Evolutionary conservation across 2,888 invertebrate species (phyloP).

Genomic region (Oasisia sp.): DNA sequence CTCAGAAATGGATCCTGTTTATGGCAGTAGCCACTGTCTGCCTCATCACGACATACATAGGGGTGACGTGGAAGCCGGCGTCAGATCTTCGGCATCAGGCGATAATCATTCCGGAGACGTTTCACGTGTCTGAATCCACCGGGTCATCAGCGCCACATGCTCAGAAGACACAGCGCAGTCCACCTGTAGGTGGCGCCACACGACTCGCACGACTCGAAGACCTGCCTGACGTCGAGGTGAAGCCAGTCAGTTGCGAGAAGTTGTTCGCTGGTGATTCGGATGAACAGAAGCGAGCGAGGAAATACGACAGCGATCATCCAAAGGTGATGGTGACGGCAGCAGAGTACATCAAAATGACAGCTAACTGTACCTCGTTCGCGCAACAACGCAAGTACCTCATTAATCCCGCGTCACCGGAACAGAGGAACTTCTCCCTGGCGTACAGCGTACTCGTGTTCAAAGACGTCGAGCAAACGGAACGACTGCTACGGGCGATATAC

Average conservation of each 20-base stretch:
- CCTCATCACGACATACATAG: neutral
- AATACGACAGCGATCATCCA: neutral
- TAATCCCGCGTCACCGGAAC: neutral
- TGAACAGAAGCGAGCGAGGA: conserved; percentile 13
- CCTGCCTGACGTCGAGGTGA: conserved; percentile 21
- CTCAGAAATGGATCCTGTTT: neutral
- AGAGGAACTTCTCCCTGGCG: neutral
- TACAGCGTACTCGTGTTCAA: conserved; percentile 24
- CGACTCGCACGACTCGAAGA: neutral
- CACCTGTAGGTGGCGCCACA: neutral
- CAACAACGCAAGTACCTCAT: neutral
- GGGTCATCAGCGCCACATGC: neutral
- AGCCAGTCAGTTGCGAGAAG: conserved; percentile 25
- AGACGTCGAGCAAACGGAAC: conserved; percentile 13
- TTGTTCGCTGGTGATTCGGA: neutral
- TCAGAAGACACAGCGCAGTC: neutral
- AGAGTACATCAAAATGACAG: neutral
- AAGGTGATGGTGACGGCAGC: neutral
- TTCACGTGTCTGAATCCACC: neutral
- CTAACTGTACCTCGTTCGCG: neutral
- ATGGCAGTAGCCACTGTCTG: neutral
- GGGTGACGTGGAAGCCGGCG: neutral
- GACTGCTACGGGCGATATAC: conserved; percentile 23
- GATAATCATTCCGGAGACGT: neutral
- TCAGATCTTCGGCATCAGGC: neutral